phyloP scores from a whole-genome alignment of 1,140 invertebrate genomes.

The Aphelinus atriplicis region DNA sequence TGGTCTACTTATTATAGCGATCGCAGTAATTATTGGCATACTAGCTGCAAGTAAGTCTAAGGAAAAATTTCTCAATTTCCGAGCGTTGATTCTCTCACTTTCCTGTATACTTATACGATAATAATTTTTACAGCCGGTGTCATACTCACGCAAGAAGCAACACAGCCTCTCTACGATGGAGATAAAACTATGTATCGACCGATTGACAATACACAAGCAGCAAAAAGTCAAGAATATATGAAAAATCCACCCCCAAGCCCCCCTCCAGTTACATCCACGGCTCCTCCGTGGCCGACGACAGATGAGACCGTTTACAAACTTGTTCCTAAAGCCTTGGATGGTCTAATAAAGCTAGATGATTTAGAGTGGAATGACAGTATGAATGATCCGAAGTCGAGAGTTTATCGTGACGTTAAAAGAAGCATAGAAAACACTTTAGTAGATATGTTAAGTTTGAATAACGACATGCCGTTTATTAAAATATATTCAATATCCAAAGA shows the following conservation, averaged over 20 bases:
- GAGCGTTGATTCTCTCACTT: background rate
- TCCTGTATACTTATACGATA: slow-evolving; percentile 8
- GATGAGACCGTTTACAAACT: slow-evolving; percentile 63
- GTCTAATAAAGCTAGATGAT: slow-evolving; percentile 74
- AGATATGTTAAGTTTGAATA: slow-evolving; percentile 51
- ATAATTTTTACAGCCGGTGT: slow-evolving; percentile 64
- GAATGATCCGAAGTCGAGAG: slow-evolving; percentile 69
- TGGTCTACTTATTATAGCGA: slow-evolving; percentile 69
- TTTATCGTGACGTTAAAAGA: slow-evolving; percentile 70
- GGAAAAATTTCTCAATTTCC: background rate
- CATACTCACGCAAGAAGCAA: slow-evolving; percentile 67
- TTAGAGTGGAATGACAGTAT: slow-evolving; percentile 71
- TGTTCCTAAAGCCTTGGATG: slow-evolving; percentile 76
- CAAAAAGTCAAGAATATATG: slow-evolving; percentile 58
- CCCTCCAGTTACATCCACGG: slow-evolving; percentile 62
- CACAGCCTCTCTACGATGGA: slow-evolving; percentile 57
- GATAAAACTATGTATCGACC: slow-evolving; percentile 49
- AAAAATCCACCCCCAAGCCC: slow-evolving; percentile 62
- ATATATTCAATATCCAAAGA: slow-evolving; percentile 70
- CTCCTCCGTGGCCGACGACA: slow-evolving; percentile 64
- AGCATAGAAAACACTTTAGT: slow-evolving; percentile 71
- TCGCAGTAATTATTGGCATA: slow-evolving; percentile 76
- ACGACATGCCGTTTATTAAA: slow-evolving; percentile 68
- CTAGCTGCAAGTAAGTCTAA: slow-evolving; percentile 74
- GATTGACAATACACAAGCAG: slow-evolving; percentile 52